Evolutionary conservation across 2,797 vertebrate genomes (phyloP), one percentile per base, ranked within the genome.

Genomic region (Sternarchorhynchus goeldii): DNA sequence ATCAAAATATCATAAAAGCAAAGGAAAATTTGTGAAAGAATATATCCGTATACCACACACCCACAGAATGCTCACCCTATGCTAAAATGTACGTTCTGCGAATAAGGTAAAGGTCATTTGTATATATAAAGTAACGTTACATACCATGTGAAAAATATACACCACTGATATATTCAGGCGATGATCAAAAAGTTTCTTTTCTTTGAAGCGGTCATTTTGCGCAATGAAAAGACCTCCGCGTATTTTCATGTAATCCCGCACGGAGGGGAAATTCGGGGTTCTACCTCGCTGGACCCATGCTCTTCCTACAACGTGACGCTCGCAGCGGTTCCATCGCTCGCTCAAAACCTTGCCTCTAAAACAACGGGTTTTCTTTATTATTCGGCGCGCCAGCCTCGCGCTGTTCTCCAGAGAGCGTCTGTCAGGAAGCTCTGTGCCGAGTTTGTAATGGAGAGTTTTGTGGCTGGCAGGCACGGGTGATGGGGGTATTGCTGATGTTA

Each of bases 141-240:
- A 83, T 83, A 87, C 85, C 84, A 76, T 78, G 66, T 67, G 66
- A 82, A 56, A 82, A 62, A 68, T 18, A 67, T 31, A 64, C 67
- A 70, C 77, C 36, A 64, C 53, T 67, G 57, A 69, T 57, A 67
- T 69, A 60, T 59, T 79, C 63, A 67, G 53, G 62, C 21, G 73
- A 74, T 63, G 31, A 63, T 73, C 69, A 82, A 31, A 89, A 89
- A 89, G 82, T 89, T 88, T 85, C 72, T 79, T 70, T 81, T 66
- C 65, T 74, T 78, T 4, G 60, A 60, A n/a, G 64, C 29, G 25
- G 53, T 60, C 72, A 73, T 81, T 63, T 56, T 70, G 80, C 55
- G 65, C 6, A 41, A 17, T 32, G 20, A 80, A 60, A 65, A 56
- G 64, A 50, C 10, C 45, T 50, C 45, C 12, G 8, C 45, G 45